Base-by-base conservation (phyloP, 2,797 vertebrate genomes). In the Pangasius mekongensis region DNA sequence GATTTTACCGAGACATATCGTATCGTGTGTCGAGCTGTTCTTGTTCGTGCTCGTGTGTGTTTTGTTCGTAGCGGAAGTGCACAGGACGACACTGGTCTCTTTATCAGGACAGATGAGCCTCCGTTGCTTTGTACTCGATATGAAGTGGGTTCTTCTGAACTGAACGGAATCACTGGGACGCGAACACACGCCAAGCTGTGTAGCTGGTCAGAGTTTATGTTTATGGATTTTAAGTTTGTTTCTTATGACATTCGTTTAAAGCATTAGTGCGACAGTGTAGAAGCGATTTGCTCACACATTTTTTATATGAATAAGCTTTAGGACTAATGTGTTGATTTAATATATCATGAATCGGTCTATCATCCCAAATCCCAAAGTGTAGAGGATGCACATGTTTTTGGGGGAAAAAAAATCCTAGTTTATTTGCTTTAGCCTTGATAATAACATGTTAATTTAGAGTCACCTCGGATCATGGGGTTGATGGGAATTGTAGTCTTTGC, bases 41-140 rank as follows among this genome's bases (percentile, higher is more conserved):
- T 93, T 92, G 94, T 94, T 94, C 94, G 94, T 94, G 94, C 94
- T 94, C 94, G 93, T 94, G 93, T 95, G 93, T 92, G 93, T 81
- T 39, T 81, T 20, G 54, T 60, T 7, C 1, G 47, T 78, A 39
- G 94, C 94, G 67, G 49, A 93, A 93, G 95, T 56, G 84, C 73
- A 94, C 93, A 94, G 94, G 93, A 94, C 94, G 94, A 94, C 94
- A 95, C 95, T 95, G 94, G 94, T 94, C 94, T 95, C 94, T 94
- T 92, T 92, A 94, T 95, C 95, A 88, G 82, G 89, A 88, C 85
- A 39, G 64, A 43, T 81, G 43, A 69, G 74, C 71, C 85, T 69
- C 85, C 54, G 71, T 49, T 30, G 74, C 71, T 73, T 87, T 74
- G 58, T 77, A 60, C 58, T 69, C 43, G 43, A 47, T 58, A 86